Conservation (phyloP, 2,113 vertebrate species). For the Lonchura striata region DNA sequence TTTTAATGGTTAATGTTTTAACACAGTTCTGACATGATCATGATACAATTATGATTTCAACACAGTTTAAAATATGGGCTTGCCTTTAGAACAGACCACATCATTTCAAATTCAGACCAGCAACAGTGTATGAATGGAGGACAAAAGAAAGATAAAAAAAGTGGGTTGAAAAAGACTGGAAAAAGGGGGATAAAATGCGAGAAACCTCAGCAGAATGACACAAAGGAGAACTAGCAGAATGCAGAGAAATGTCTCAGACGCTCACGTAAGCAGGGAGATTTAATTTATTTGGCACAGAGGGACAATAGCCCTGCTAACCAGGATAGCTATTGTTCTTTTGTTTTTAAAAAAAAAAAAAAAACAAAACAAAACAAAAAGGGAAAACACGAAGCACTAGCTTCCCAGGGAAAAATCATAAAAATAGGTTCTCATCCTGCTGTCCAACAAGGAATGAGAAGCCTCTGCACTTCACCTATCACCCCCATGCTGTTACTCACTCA, state of each 20-base stretch:
- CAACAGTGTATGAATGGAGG: neutral
- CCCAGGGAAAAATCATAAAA: slow-evolving; percentile 61
- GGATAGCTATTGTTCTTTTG: slow-evolving; percentile 65
- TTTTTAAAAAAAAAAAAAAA: slow-evolving; percentile 64
- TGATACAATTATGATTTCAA: neutral
- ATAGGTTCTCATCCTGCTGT: slow-evolving; percentile 57
- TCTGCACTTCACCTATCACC: neutral
- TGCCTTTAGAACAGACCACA: neutral
- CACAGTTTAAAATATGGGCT: neutral
- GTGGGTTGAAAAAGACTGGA: neutral
- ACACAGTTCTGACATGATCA: neutral
- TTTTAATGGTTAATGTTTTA: slow-evolving; percentile 1
- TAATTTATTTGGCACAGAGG: slow-evolving; percentile 38
- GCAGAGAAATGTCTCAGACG: neutral
- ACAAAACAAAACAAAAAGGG: slow-evolving; percentile 56
- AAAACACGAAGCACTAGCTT: neutral
- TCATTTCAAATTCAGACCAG: neutral
- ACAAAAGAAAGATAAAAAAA: slow-evolving; percentile 21
- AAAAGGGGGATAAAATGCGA: neutral
- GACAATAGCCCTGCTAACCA: slow-evolving; percentile 35
- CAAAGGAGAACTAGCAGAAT: slow-evolving; percentile 23
- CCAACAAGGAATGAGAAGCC: neutral
- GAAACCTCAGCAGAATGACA: neutral
- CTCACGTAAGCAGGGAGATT: slow-evolving; percentile 50
- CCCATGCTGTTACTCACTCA: neutral